phyloP scores from a whole-genome alignment of 2,797 vertebrate genomes.

The Natrix natrix region DNA sequence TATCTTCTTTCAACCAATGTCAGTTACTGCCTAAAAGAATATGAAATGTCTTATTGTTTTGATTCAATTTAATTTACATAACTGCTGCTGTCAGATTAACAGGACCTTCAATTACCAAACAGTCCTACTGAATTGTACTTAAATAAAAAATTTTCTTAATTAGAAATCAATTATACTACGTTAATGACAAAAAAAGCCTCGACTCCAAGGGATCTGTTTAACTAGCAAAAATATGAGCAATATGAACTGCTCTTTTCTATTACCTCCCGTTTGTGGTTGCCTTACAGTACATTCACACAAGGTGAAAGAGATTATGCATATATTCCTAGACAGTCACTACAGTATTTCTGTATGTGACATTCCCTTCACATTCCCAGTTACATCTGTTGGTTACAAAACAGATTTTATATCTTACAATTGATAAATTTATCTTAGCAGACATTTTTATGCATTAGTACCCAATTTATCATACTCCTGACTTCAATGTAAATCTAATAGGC shows the following conservation, averaged over 20 bases:
- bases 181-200: conserved; percentile 5
- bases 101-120: conserved; percentile 38
- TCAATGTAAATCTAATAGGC: not conserved
- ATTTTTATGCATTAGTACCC: not conserved
- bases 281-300: not conserved
- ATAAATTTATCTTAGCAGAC: not conserved
- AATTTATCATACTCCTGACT: not conserved
- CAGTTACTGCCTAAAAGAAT: conserved; percentile 42
- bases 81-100: conserved; percentile 33
- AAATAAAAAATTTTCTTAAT: conserved; percentile 42
- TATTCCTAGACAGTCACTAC: not conserved
- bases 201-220: conserved; percentile 17
- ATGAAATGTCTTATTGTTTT: conserved; percentile 43
- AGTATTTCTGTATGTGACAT: not conserved
- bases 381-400: not conserved
- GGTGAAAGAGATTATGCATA: not conserved
- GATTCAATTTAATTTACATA: conserved; percentile 48
- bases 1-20: conserved; percentile 46
- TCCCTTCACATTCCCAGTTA: not conserved
- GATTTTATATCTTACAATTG: not conserved
- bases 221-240: conserved; percentile 14
- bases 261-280: not conserved
- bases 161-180: conserved; percentile 20
- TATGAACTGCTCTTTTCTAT: not conserved
- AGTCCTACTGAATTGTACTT: not conserved